phyloP scores from a whole-genome alignment of 2,113 vertebrate genomes.

The Takifugu flavidus region DNA sequence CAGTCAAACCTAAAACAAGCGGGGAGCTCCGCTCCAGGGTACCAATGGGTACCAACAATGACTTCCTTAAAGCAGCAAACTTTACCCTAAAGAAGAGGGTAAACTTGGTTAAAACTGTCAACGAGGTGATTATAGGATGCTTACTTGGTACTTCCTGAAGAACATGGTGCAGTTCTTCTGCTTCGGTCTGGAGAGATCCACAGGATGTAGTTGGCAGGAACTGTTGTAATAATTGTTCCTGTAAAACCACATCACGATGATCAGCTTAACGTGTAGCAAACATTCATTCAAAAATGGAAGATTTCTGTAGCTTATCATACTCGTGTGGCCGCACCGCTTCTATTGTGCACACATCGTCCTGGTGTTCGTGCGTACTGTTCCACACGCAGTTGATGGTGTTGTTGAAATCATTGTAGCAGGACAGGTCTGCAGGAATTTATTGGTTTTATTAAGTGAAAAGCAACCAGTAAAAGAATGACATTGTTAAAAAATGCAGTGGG shows the following conservation, averaged over 20 bases:
- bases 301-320: not conserved
- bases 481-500: too few relatives aligned
- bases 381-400: slow-evolving; percentile 34
- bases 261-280: too few relatives aligned
- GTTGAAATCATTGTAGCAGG: slow-evolving; percentile 47
- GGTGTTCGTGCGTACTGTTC: slow-evolving; percentile 2
- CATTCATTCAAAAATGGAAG: too few relatives aligned
- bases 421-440: slow-evolving; percentile 23
- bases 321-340: not conserved
- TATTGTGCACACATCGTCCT: slow-evolving; percentile 15
- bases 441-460: too few relatives aligned
- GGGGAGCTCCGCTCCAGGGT: not conserved
- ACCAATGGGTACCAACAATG: not conserved
- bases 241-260: too few relatives aligned
- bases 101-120: not conserved
- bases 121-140: not conserved
- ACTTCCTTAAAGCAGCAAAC: too few relatives aligned
- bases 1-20: not conserved
- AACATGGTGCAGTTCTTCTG: slow-evolving; percentile 27
- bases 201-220: too few relatives aligned
- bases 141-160: fast-evolving
- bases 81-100: too few relatives aligned
- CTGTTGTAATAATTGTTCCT: too few relatives aligned
- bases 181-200: slow-evolving; percentile 3
- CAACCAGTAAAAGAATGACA: not conserved